Evolutionary conservation across 1,140 invertebrate species (phyloP).

Genomic region (Orchesella cincta): DNA sequence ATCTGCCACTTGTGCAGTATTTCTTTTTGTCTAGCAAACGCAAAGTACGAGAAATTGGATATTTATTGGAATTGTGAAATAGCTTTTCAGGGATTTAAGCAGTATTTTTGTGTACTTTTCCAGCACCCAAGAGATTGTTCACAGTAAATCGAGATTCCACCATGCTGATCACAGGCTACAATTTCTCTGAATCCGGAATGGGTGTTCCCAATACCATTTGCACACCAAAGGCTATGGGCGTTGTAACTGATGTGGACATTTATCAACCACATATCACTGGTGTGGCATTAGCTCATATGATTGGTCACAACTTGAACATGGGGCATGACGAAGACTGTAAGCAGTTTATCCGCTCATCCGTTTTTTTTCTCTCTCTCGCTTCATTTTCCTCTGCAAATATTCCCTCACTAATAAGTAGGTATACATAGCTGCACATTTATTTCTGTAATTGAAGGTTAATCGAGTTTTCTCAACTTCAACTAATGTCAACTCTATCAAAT

Average conservation of each 20-base stretch:
- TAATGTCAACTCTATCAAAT: slow-evolving; percentile 12
- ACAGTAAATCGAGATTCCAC: slow-evolving; percentile 83
- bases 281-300: slow-evolving; percentile 93
- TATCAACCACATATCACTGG: slow-evolving; percentile 82
- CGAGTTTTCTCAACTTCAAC: neutral
- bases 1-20: too few relatives aligned
- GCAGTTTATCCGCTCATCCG: slow-evolving; percentile 44
- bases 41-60: slow-evolving; percentile 7
- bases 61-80: slow-evolving; percentile 2
- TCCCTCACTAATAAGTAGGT: neutral
- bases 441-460: slow-evolving; percentile 26
- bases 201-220: slow-evolving; percentile 66
- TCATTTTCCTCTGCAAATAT: neutral
- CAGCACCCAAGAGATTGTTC: slow-evolving; percentile 70
- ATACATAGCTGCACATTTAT: neutral
- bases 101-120: neutral
- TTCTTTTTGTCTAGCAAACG: too few relatives aligned
- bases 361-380: neutral
- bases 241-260: slow-evolving; percentile 55
- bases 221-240: slow-evolving; percentile 76
- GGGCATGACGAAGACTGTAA: slow-evolving; percentile 85
- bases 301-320: slow-evolving; percentile 95
- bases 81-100: neutral
- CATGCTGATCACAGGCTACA: slow-evolving; percentile 75
- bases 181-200: slow-evolving; percentile 74